These are phyloP conservation scores for Andricus quercusramuli DNA, from an alignment of 2,888 invertebrate species.

Conservation along the genomic window DNA sequence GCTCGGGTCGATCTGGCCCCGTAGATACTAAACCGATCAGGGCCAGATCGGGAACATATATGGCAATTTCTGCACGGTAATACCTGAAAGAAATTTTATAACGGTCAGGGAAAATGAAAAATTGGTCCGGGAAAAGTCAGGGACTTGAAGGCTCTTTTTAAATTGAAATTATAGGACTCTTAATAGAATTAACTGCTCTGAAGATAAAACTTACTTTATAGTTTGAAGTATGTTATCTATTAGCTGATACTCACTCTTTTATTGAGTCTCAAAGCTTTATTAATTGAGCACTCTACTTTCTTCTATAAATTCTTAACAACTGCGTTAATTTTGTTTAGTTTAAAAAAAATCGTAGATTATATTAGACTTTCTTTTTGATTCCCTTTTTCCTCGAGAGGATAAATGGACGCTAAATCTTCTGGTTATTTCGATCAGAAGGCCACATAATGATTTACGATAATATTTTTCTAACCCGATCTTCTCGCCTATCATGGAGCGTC, in stretches of 20 bases:
- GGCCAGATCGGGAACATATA: too few species aligned
- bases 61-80: too few species aligned
- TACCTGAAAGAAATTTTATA: too few species aligned
- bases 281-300: not conserved
- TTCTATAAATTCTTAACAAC: not conserved
- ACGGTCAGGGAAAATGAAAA: too few species aligned
- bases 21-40: too few species aligned
- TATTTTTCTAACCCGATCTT: constrained; percentile 41
- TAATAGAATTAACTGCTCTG: too few species aligned
- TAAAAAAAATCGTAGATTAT: not conserved
- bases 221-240: too few species aligned
- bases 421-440: constrained; percentile 53
- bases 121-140: too few species aligned
- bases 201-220: too few species aligned
- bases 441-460: constrained; percentile 50
- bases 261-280: not conserved
- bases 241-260: not conserved
- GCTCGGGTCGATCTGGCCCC: too few species aligned
- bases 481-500: constrained; percentile 26
- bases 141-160: too few species aligned
- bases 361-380: not conserved
- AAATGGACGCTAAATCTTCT: not conserved
- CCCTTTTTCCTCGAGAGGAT: not conserved
- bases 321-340: not conserved
- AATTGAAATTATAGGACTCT: too few species aligned